A percentile compares a stretch with the other conserved stretches of the same genome.
Conservation (phyloP, 2,797 vertebrate species). For the Euthynnus affinis region DNA sequence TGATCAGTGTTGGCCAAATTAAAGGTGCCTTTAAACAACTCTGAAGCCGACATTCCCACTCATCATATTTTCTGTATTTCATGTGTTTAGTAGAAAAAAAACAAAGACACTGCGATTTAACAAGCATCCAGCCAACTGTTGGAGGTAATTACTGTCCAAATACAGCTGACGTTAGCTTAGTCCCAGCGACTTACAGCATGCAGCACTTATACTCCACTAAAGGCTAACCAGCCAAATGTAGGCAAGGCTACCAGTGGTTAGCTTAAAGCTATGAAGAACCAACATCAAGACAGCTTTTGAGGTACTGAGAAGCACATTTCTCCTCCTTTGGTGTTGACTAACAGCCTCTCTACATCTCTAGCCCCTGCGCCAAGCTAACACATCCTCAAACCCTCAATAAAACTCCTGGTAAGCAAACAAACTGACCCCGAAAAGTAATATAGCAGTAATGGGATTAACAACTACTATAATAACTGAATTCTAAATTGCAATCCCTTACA, state of each 20-base stretch:
- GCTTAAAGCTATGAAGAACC: not conserved
- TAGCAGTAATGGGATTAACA: no score
- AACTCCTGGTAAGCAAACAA: no score
- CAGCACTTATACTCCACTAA: not conserved
- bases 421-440: no score
- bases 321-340: no score
- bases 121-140: not conserved
- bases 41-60: not conserved
- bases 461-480: no score
- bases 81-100: not conserved
- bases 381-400: no score
- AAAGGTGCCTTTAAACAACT: constrained; percentile 7
- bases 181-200: not conserved
- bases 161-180: not conserved
- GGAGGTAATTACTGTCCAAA: no score
- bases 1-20: not conserved
- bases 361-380: no score
- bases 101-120: not conserved
- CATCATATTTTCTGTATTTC: not conserved
- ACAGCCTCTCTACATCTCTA: no score
- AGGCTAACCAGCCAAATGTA: not conserved
- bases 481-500: no score
- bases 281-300: not conserved
- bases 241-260: no score
- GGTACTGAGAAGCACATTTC: not conserved